Base-by-base conservation (phyloP, 1,140 invertebrate species). In the Orchesella cincta region DNA sequence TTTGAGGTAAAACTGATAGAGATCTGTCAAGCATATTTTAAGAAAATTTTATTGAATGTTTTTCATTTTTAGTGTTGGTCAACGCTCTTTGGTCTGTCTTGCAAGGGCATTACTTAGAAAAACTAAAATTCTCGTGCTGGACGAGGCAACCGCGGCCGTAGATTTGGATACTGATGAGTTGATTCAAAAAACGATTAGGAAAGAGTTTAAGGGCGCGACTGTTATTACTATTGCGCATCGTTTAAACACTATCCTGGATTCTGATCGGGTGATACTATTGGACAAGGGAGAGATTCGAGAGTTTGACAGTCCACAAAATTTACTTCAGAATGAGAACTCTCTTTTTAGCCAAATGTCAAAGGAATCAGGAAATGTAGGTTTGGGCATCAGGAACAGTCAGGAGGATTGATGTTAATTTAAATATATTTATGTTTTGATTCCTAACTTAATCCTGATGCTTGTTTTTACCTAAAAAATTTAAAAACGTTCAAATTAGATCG, bases 311-410 rank as follows among this genome's bases (percentile, higher is more conserved):
- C 95, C 95, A 0, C 84, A 87, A 8, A 87, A 88, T 73, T 87
- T 98, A 77, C 87, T 98, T 28, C 86, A 90, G 78, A 90, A 95
- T 83, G 89, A 90, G 77, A 88, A 89, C 74, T 93, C 93, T 39
- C 88, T 94, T 80, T 98, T 98, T 87, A 93, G 95, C 85, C 88
- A 91, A 82, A 95, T 98, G 94, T 95, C 95, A 35, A 94, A 94
- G 85, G 94, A 97, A n/a, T n/a, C n/a, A n/a, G n/a, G n/a, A n/a
- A n/a, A n/a, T n/a, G n/a, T n/a, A n/a, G n/a, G n/a, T n/a, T n/a
- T n/a, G n/a, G n/a, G n/a, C n/a, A n/a, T n/a, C n/a, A n/a, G n/a
- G n/a, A n/a, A n/a, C n/a, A n/a, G n/a, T n/a, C n/a, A n/a, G n/a
- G n/a, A n/a, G n/a, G n/a, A n/a, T n/a, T n/a, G n/a, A n/a, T n/a